phyloP scores from a whole-genome alignment of 2,113 vertebrate species.

The Noctilio leporinus region DNA sequence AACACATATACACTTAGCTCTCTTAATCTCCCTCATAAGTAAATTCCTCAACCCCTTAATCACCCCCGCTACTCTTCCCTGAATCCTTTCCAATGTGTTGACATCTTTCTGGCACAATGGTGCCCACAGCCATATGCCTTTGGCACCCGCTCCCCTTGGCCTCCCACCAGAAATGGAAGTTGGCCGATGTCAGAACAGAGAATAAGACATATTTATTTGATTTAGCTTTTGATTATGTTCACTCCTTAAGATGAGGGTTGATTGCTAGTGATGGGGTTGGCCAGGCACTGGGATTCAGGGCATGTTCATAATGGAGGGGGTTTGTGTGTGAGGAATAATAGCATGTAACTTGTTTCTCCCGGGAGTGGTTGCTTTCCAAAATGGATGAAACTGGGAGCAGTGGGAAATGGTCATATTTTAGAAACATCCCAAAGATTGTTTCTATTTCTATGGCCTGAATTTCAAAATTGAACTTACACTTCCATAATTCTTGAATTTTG shows the following conservation, averaged over 20 bases:
- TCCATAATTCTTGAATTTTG: slow-evolving; percentile 24
- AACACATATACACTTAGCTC: slow-evolving; percentile 67
- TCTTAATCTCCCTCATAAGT: slow-evolving; percentile 75
- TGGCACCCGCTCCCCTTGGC: slow-evolving; percentile 66
- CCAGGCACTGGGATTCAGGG: slow-evolving; percentile 40
- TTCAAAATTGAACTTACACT: slow-evolving; percentile 41
- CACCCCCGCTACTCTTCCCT: slow-evolving; percentile 74
- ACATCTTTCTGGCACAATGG: slow-evolving; percentile 72
- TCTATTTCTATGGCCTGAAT: slow-evolving; percentile 41
- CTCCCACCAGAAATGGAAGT: slow-evolving; percentile 70
- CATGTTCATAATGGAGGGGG: not conserved
- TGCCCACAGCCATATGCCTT: slow-evolving; percentile 68
- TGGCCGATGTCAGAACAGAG: slow-evolving; percentile 65
- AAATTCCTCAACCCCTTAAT: slow-evolving; percentile 73
- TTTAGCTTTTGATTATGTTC: slow-evolving; percentile 74
- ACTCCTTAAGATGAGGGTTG: slow-evolving; percentile 64
- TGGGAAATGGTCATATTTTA: slow-evolving; percentile 19
- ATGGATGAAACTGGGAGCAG: slow-evolving; percentile 20
- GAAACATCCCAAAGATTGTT: slow-evolving; percentile 2
- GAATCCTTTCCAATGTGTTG: slow-evolving; percentile 76
- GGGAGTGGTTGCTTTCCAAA: not conserved
- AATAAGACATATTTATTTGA: slow-evolving; percentile 76
- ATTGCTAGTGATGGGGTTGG: slow-evolving; percentile 54
- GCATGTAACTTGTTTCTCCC: not conserved
- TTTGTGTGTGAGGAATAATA: slow-evolving; percentile 27